These are phyloP conservation scores for Synanthedon myopaeformis DNA, from an alignment of 2,888 invertebrate genomes.

Conservation along the genomic window DNA sequence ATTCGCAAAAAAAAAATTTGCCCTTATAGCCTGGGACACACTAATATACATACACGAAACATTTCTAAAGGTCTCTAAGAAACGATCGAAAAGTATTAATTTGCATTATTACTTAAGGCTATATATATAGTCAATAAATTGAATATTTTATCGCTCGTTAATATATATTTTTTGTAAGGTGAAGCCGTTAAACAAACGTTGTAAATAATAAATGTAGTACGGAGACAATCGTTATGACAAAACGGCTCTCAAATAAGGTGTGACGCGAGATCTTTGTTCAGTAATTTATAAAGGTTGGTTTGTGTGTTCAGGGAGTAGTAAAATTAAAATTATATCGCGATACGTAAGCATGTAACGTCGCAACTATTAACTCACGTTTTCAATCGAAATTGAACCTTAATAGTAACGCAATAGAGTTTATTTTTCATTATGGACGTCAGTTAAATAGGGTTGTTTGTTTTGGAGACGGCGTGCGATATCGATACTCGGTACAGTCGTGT, in stretches of 20 bases:
- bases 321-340: conserved; percentile 53
- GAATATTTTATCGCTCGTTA: neutral
- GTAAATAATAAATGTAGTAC: conserved; percentile 20
- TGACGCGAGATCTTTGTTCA: conserved; percentile 54
- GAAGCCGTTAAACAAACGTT: conserved; percentile 21
- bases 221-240: conserved; percentile 45
- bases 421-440: conserved; percentile 6
- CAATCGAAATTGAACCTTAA: conserved; percentile 17
- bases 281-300: conserved; percentile 51
- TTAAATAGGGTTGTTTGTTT: conserved; percentile 25
- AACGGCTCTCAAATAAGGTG: conserved; percentile 55
- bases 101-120: conserved; percentile 14
- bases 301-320: conserved; percentile 56
- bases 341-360: conserved; percentile 13
- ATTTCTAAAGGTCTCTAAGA: no score
- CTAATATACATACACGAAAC: no score
- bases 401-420: conserved; percentile 6
- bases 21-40: no score
- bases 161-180: neutral
- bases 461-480: conserved; percentile 28
- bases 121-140: conserved; percentile 27
- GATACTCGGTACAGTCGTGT: conserved; percentile 52
- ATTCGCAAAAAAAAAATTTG: no score
- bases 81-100: conserved; percentile 1
- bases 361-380: neutral